These are phyloP conservation scores for Clupea harengus DNA, from an alignment of 2,113 vertebrate species.

Conservation along the genomic window DNA sequence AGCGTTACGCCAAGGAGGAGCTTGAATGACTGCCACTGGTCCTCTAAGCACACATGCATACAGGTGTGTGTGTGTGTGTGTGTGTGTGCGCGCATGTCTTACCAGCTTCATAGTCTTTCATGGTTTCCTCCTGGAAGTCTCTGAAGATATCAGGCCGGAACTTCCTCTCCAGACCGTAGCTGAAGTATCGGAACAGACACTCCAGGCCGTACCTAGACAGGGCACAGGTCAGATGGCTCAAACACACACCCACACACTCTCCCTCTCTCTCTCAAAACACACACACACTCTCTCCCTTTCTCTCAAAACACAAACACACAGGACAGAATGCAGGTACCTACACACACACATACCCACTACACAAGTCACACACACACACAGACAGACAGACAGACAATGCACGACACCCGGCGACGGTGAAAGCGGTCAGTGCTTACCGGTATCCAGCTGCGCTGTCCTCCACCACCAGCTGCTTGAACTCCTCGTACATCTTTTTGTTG, in stretches of 20 bases:
- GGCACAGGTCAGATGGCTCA: background rate
- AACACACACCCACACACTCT: too few species aligned
- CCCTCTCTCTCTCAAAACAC: too few species aligned
- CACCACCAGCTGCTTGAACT: slow-evolving; percentile 91
- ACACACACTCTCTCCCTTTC: too few species aligned
- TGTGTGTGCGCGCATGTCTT: slow-evolving; percentile 15
- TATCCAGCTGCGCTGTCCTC: slow-evolving; percentile 97
- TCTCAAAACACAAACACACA: background rate
- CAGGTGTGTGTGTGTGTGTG: too few species aligned
- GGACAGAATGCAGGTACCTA: too few species aligned
- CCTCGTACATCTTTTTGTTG: slow-evolving; percentile 99
- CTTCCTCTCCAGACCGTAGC: slow-evolving; percentile 95
- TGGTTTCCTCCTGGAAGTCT: slow-evolving; percentile 97
- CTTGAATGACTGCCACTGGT: too few species aligned
- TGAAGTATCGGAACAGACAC: slow-evolving; percentile 99
- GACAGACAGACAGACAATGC: background rate
- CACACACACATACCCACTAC: background rate
- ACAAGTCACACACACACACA: background rate
- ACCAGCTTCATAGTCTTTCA: slow-evolving; percentile 96
- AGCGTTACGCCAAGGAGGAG: too few species aligned
- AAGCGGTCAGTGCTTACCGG: slow-evolving; percentile 71
- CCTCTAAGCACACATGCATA: too few species aligned
- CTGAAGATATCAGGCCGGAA: slow-evolving; percentile 96
- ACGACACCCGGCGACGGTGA: too few species aligned
- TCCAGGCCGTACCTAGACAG: slow-evolving; percentile 89